phyloP scores from a whole-genome alignment of 2,113 vertebrate species.

The Burhinus bistriatus region DNA sequence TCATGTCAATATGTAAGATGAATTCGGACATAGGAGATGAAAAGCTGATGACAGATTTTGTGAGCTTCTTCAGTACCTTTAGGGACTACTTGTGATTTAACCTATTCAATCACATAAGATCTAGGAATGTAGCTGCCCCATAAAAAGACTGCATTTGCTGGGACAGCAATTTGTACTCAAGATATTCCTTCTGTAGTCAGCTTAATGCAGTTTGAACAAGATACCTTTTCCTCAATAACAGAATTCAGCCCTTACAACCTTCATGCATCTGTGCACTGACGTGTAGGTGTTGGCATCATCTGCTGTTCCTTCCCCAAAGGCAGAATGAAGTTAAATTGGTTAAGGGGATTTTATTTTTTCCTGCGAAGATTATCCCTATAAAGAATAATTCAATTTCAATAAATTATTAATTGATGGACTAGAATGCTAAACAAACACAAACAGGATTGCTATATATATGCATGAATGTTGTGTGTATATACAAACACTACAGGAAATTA shows the following conservation, averaged over 20 bases:
- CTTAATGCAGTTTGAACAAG: neutral
- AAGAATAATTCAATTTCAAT: neutral
- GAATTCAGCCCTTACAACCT: neutral
- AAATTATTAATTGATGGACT: conserved; percentile 9
- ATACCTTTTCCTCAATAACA: neutral
- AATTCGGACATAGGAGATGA: neutral
- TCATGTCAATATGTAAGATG: neutral
- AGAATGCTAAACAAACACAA: neutral
- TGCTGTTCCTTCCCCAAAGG: neutral
- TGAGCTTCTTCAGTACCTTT: neutral
- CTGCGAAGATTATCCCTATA: neutral
- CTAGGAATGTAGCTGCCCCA: neutral
- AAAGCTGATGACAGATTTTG: neutral
- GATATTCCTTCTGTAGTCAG: neutral
- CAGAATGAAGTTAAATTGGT: neutral
- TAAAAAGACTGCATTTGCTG: neutral
- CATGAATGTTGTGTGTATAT: neutral
- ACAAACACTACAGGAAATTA: neutral
- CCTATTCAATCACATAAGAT: neutral
- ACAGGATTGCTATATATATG: neutral
- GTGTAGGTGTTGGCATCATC: neutral
- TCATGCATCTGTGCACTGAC: neutral
- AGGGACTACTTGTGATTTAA: neutral
- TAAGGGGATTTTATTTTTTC: neutral
- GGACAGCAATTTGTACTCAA: neutral